phyloP scores from a whole-genome alignment of 2,888 invertebrate genomes.

The Apoda limacodes region DNA sequence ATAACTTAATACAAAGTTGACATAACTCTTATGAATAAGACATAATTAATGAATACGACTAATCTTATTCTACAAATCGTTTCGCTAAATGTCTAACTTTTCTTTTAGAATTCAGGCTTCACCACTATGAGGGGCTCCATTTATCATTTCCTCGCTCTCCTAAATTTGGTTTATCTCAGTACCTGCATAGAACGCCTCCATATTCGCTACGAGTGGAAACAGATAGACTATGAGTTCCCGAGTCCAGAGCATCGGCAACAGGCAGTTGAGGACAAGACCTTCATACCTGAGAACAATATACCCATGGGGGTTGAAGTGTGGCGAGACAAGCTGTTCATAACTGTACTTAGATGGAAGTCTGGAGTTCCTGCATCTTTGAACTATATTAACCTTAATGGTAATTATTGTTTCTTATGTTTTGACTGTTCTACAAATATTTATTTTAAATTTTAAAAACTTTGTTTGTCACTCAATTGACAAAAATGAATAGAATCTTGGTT shows the following conservation, averaged over 20 bases:
- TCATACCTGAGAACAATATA: slow-evolving; percentile 77
- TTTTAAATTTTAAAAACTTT: too few species aligned
- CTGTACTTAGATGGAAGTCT: slow-evolving; percentile 79
- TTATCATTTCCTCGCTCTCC: slow-evolving; percentile 37
- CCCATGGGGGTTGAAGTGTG: slow-evolving; percentile 81
- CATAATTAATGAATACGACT: too few species aligned
- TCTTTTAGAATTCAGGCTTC: slow-evolving; percentile 28
- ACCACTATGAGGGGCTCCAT: slow-evolving; percentile 43
- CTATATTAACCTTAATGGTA: slow-evolving; percentile 80
- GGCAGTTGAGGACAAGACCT: slow-evolving; percentile 70
- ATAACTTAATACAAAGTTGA: too few species aligned
- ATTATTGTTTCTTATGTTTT: too few species aligned
- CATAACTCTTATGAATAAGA: too few species aligned
- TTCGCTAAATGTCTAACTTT: too few species aligned
- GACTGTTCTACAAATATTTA: too few species aligned
- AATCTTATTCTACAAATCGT: too few species aligned
- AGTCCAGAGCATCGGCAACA: slow-evolving; percentile 63
- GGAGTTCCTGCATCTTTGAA: slow-evolving; percentile 82
- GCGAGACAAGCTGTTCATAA: slow-evolving; percentile 75
- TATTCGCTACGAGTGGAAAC: slow-evolving; percentile 79
- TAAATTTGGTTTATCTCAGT: slow-evolving; percentile 44
- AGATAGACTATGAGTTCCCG: slow-evolving; percentile 77
- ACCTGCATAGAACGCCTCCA: slow-evolving; percentile 74
- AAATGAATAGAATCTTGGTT: too few species aligned
- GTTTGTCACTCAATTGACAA: too few species aligned